A percentile compares a stretch with the other conserved stretches of the same genome.
Conservation (phyloP, 1,140 invertebrate species). For the Cryptotermes secundus region DNA sequence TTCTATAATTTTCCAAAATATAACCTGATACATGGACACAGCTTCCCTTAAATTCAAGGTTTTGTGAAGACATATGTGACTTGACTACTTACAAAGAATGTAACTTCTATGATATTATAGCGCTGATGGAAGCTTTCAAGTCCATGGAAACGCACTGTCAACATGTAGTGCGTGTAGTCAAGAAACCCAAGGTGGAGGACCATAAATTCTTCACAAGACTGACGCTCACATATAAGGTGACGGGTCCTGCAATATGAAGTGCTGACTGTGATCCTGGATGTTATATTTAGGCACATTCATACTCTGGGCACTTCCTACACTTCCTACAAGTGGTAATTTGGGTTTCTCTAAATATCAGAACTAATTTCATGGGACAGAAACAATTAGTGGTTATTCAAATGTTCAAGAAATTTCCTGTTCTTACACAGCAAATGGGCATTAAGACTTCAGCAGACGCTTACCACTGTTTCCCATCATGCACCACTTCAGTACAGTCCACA, state of each 20-base stretch:
- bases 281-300: too few species aligned
- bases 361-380: too few species aligned
- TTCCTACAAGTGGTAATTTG: too few species aligned
- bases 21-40: background rate
- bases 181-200: constrained; percentile 88
- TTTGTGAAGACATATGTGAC: background rate
- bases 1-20: background rate
- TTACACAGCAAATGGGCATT: too few species aligned
- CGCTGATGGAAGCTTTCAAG: constrained; percentile 80
- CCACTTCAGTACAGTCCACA: too few species aligned
- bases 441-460: too few species aligned
- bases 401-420: too few species aligned
- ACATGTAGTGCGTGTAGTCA: constrained; percentile 83
- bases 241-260: constrained; percentile 62
- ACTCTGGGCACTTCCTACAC: too few species aligned
- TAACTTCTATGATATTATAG: constrained; percentile 80
- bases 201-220: constrained; percentile 84
- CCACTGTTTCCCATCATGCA: too few species aligned
- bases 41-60: background rate
- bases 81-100: constrained; percentile 80
- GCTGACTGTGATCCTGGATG: background rate
- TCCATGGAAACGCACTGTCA: constrained; percentile 81
- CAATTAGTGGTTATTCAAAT: too few species aligned
- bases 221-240: constrained; percentile 76
- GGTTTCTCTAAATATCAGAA: too few species aligned